These are phyloP conservation scores for Onychomys torridus DNA, from an alignment of 2,797 vertebrate species.

Conservation along the genomic window DNA sequence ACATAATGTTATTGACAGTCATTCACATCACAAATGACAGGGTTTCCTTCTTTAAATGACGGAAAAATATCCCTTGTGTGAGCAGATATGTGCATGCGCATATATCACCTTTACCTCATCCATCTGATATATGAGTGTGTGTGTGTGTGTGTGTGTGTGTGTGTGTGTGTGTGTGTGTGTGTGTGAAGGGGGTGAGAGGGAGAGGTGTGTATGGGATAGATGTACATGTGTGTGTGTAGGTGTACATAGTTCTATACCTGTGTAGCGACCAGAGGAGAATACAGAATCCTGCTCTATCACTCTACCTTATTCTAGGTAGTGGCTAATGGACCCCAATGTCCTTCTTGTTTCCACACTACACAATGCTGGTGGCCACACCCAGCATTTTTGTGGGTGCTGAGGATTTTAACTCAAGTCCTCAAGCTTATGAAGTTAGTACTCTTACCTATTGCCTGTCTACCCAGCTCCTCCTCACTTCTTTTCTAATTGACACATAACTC, in stretches of 20 bases:
- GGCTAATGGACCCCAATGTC: not conserved
- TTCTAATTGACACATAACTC: not conserved
- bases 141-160: not conserved
- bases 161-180: not conserved
- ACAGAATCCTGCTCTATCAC: not conserved
- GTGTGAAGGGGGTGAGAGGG: not conserved
- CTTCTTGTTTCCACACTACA: not conserved
- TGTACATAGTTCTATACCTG: not conserved
- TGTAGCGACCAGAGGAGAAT: not conserved
- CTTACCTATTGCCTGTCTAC: not conserved
- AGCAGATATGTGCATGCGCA: not conserved
- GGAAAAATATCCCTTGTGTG: not conserved
- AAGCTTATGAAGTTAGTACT: not conserved
- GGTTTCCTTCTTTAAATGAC: not conserved
- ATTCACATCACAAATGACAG: not conserved
- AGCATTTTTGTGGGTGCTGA: not conserved
- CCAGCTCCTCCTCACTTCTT: not conserved
- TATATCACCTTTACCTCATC: not conserved
- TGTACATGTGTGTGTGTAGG: not conserved
- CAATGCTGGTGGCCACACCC: not conserved
- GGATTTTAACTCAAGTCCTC: not conserved
- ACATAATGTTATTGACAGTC: not conserved
- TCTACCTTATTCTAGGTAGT: not conserved
- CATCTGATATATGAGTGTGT: not conserved
- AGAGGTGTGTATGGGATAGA: not conserved